phyloP scores from a whole-genome alignment of 1,140 invertebrate genomes.

The Araneus ventricosus region DNA sequence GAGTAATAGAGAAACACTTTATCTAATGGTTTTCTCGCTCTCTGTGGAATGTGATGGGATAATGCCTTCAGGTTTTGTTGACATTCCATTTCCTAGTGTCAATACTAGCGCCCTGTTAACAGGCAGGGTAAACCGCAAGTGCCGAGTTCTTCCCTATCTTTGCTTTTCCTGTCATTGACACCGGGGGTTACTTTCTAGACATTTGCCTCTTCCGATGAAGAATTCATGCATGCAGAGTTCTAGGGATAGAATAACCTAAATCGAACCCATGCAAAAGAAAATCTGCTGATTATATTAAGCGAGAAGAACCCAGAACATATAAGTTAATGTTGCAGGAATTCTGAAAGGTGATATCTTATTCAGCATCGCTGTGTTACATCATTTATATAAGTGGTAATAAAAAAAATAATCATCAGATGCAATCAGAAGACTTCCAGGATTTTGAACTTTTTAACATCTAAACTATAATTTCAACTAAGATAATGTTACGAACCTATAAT shows the following conservation, averaged over 20 bases:
- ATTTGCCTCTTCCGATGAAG: neutral
- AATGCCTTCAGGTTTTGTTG: slow-evolving; percentile 48
- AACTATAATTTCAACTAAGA: too few species aligned
- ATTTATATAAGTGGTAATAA: too few species aligned
- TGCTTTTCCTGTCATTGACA: slow-evolving; percentile 18
- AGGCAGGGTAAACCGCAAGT: slow-evolving; percentile 44
- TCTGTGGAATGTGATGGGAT: neutral
- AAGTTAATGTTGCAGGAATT: neutral
- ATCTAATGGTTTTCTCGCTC: slow-evolving; percentile 42
- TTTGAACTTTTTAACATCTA: too few species aligned
- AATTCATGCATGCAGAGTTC: neutral
- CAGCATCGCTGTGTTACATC: too few species aligned
- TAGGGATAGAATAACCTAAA: neutral
- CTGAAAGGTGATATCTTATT: too few species aligned
- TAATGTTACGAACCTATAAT: too few species aligned
- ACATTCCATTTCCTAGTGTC: slow-evolving; percentile 60
- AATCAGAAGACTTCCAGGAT: too few species aligned
- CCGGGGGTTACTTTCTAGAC: neutral
- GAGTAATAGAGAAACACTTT: slow-evolving; percentile 8
- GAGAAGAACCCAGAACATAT: too few species aligned
- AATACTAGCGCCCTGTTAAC: slow-evolving; percentile 49
- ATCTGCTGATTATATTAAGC: neutral
- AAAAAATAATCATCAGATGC: too few species aligned
- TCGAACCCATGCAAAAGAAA: neutral
- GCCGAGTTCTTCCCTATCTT: slow-evolving; percentile 5